Base-by-base conservation (phyloP, 2,888 invertebrate species). In the Sabatieria punctata region DNA sequence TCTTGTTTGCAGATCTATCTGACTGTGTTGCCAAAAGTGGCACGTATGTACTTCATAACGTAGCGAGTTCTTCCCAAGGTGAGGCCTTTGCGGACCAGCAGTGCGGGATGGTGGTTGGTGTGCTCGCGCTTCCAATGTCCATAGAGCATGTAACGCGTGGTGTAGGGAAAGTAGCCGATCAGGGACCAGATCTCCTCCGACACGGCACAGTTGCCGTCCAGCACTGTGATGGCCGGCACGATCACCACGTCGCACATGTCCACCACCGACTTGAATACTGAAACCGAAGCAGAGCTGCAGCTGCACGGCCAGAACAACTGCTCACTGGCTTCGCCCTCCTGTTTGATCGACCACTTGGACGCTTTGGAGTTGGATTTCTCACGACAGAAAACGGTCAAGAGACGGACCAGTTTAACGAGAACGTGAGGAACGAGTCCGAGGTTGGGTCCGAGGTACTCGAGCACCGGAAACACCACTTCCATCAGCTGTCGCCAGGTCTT, bases 21-120 rank as follows among this genome's bases (percentile, higher is more conserved):
- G n/a, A n/a, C n/a, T n/a, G n/a, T n/a, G n/a, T n/a, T n/a, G n/a
- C n/a, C n/a, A n/a, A n/a, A n/a, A n/a, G n/a, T n/a, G n/a, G n/a
- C n/a, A n/a, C n/a, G n/a, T n/a, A n/a, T n/a, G n/a, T 83, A 78
- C 71, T 95, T 93, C 85, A 97, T 88, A 33, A 93, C 81, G 54
- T 86, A 86, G 65, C 89, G 89, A 41, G 91, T 84, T 60, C 83
- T 78, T 62, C 89, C 88, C 54, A 86, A 76, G 0, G 84, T 80
- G 63, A 85, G 82, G 0, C 85, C 88, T 37, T 82, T 76, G 30
- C 83, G 80, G 21, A 82, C 75, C 61, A 89, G 76, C 45, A 97
- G 69, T 36, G 80, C 76, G 0, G 93, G 83, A 67, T 91, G 85
- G 40, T 79, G 71, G 49, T 77, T 74, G 55, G 79, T 79, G 0